phyloP scores from a whole-genome alignment of 2,113 vertebrate genomes.

The Diglossa brunneiventris region DNA sequence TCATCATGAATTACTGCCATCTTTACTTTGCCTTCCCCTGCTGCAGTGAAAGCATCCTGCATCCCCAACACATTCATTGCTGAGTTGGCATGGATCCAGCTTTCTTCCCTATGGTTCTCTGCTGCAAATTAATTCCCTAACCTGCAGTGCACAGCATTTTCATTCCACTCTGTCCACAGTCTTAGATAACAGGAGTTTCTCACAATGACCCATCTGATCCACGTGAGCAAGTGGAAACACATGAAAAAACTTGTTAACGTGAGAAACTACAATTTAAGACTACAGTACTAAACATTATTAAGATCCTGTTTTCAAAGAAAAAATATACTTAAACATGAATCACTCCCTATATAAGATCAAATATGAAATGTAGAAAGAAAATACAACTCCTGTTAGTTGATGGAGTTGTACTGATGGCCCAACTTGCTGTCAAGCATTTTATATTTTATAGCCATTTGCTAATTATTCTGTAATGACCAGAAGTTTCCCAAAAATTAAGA shows the following conservation, averaged over 20 bases:
- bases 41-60: background rate
- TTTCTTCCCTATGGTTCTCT: background rate
- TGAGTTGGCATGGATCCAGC: background rate
- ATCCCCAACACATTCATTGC: background rate
- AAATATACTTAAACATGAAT: background rate
- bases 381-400: background rate
- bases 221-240: background rate
- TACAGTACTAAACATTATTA: background rate
- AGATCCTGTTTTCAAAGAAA: background rate
- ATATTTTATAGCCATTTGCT: background rate
- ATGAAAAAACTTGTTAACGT: background rate
- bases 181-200: background rate
- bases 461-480: background rate
- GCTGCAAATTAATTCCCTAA: constrained; percentile 4
- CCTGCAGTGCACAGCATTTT: background rate
- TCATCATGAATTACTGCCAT: background rate
- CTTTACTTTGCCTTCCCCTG: background rate
- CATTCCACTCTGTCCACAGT: background rate
- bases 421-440: background rate
- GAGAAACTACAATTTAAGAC: background rate
- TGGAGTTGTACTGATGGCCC: background rate
- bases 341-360: background rate
- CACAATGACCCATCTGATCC: background rate
- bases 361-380: background rate
- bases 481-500: background rate